Evolutionary conservation across 2,797 vertebrate species (phyloP).

Genomic region (Gephyroberyx darwinii): DNA sequence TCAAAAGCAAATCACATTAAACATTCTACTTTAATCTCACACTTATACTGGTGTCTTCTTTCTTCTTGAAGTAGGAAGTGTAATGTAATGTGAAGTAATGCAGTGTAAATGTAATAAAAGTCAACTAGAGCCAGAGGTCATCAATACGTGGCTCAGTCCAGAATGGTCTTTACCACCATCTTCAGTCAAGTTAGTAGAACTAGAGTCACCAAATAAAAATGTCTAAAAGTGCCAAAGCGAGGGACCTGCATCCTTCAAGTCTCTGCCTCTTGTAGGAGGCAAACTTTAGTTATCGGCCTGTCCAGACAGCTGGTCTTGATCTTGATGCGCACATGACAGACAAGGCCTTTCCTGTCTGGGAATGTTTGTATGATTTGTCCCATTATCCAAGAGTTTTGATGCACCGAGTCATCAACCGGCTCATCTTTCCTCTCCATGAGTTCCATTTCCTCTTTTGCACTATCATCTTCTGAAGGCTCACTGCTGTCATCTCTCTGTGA

Average conservation of each 20-base stretch:
- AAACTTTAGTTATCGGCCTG: not conserved
- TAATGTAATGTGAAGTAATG: too few species aligned
- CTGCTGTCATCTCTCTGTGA: constrained; percentile 14
- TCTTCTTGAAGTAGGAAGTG: too few species aligned
- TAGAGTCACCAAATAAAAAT: too few species aligned
- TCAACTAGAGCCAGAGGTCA: too few species aligned
- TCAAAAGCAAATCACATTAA: too few species aligned
- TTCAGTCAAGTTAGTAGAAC: not conserved
- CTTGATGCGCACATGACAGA: not conserved
- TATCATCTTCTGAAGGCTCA: constrained; percentile 41
- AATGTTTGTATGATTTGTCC: not conserved
- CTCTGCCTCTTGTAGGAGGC: not conserved
- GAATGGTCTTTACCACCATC: not conserved
- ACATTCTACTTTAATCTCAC: too few species aligned
- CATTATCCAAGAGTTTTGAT: not conserved
- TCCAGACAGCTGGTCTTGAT: not conserved
- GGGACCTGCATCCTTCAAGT: too few species aligned
- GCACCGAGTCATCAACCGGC: not conserved
- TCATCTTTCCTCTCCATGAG: too few species aligned
- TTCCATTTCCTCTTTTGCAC: not conserved
- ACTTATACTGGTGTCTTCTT: too few species aligned
- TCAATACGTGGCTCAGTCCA: not conserved
- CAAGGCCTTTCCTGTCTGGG: not conserved
- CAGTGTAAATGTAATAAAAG: too few species aligned
- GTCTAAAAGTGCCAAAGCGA: too few species aligned